Evolutionary conservation across 1,140 invertebrate species (phyloP), one percentile per base, ranked within the genome.

Genomic region (Magallana ariakensis): DNA sequence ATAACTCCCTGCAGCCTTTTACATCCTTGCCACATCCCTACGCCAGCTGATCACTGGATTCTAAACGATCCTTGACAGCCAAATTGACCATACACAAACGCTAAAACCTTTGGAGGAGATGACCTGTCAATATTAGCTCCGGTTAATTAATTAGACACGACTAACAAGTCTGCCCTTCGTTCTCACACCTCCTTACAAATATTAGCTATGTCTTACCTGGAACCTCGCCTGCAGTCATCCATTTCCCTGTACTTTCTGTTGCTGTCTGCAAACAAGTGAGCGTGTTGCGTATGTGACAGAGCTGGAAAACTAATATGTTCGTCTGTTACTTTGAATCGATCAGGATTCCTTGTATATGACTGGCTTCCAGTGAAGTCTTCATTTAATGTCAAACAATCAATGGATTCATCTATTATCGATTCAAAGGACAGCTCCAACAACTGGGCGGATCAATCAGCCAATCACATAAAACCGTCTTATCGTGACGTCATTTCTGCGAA

Each of bases 341-440:
- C 66, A 75, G 66, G 33, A 75, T 75, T 19, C 66, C 66, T 15
- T 75, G 66, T 75, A 4, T 26, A 75, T 22, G 66, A 33, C 1
- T 19, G 33, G 66, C 22, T 26, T 75, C 22, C 66, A 13, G 9
- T 22, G 66, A 75, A 26, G 66, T 13, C 66, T 75, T 75, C 66
- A 75, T 26, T 75, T 75, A 19, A 75, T 75, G 66, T 75, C 19
- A 33, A 10, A 26, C 66, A 75, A 75, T 75, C 66, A 75, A 75
- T 75, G 22, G 66, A 75, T 75, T 75, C 66, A 75, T 75, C 15
- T 75, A 75, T 75, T 75, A 75, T 75, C 66, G 66, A 75, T 75
- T 19, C 33, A 11, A 11, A 19, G 66, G 62, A 75, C 66, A 26
- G 66, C 22, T 13, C 11, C 22, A 26, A 75, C 22, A 33, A 22